phyloP scores from a whole-genome alignment of 1,140 invertebrate species.

The Drosophila subobscura region DNA sequence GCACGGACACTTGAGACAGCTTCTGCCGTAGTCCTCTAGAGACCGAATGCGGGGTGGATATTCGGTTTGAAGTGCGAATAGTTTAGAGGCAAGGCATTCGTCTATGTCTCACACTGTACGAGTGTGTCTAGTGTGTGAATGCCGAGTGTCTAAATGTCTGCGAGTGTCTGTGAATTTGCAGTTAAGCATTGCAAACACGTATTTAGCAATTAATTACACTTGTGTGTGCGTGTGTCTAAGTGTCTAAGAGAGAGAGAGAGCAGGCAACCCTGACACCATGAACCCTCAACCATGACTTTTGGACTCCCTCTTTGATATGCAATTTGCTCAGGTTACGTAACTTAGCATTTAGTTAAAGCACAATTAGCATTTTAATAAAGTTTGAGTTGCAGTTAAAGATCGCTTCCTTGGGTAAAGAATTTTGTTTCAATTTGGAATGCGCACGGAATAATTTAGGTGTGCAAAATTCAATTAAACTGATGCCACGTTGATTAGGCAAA shows the following conservation, averaged over 20 bases:
- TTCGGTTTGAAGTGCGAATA: constrained; percentile 66
- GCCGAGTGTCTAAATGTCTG: too few species aligned
- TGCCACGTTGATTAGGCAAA: too few species aligned
- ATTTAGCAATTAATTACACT: constrained; percentile 79
- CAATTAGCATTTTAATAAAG: too few species aligned
- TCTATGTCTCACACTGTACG: constrained; percentile 8
- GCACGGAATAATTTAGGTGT: too few species aligned
- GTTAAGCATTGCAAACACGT: constrained; percentile 68
- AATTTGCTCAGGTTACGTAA: constrained; percentile 40
- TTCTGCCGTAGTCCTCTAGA: constrained; percentile 21
- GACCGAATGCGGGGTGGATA: constrained; percentile 13
- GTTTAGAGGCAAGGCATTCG: constrained; percentile 48
- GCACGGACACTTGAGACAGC: constrained; percentile 50
- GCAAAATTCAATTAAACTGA: too few species aligned
- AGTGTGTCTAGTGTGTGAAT: constrained; percentile 5
- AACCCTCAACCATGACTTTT: constrained; percentile 30
- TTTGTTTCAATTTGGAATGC: too few species aligned
- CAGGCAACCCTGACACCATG: not conserved
- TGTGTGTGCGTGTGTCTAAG: constrained; percentile 27
- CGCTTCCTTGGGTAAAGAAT: too few species aligned
- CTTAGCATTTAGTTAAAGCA: too few species aligned
- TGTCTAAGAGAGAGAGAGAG: not conserved
- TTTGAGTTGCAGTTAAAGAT: too few species aligned
- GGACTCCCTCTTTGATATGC: constrained; percentile 58
- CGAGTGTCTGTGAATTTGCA: constrained; percentile 1